A percentile compares a stretch with the other conserved stretches of the same genome.
These are phyloP conservation scores for Uloborus diversus DNA, from an alignment of 1,140 invertebrate genomes.

Conservation along the genomic window DNA sequence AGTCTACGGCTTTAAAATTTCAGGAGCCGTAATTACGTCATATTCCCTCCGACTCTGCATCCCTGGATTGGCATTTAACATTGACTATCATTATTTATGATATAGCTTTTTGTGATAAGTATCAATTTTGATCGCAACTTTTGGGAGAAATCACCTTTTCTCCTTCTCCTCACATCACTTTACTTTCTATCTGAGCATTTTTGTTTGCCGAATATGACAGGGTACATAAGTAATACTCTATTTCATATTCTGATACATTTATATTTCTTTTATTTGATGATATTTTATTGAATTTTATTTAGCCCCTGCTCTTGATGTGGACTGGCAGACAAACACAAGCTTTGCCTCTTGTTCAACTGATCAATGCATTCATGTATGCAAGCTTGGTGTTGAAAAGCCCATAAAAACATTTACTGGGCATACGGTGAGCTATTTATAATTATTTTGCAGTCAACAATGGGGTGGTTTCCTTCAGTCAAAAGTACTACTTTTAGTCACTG, in stretches of 20 bases:
- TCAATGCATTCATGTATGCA: constrained; percentile 98
- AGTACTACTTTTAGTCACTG: no score
- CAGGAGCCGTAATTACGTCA: background rate
- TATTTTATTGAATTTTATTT: constrained; percentile 59
- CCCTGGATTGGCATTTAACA: background rate
- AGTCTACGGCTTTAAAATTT: background rate
- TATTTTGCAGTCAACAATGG: no score
- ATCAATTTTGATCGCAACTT: background rate
- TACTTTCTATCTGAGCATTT: background rate
- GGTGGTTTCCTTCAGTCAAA: no score
- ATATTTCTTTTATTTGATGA: background rate
- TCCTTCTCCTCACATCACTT: background rate
- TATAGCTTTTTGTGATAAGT: background rate
- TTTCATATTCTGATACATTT: background rate
- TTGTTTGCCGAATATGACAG: background rate
- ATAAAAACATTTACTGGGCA: constrained; percentile 99
- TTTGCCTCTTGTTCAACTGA: constrained; percentile 99
- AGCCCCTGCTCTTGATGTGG: constrained; percentile 96
- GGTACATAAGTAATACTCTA: background rate
- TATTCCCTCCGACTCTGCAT: no score
- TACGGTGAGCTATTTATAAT: constrained; percentile 80
- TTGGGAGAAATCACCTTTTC: background rate
- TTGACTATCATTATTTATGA: background rate
- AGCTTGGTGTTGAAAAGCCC: constrained; percentile 89
- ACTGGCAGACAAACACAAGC: constrained; percentile 97